Conservation (phyloP, 2,888 invertebrate genomes). For the Theretra japonica region DNA sequence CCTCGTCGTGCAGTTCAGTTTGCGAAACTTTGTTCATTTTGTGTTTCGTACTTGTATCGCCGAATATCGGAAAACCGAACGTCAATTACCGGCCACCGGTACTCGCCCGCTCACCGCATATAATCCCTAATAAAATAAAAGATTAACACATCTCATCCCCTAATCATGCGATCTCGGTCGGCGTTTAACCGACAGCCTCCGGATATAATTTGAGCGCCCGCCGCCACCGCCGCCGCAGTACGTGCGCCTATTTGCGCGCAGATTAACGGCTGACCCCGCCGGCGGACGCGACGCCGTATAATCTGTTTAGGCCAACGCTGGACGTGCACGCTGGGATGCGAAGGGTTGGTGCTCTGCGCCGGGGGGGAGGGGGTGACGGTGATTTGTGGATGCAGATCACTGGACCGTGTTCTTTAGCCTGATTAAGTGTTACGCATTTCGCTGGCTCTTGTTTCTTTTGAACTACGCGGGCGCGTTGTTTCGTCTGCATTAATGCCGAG, state of each 20-base stretch:
- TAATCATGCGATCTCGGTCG: conserved; percentile 52
- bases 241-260: conserved; percentile 73
- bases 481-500: background rate
- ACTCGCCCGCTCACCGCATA: conserved; percentile 36
- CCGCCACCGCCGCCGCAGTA: conserved; percentile 50
- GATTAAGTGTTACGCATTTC: conserved; percentile 16
- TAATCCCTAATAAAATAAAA: conserved; percentile 43
- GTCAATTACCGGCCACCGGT: conserved; percentile 5
- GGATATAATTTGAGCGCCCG: conserved; percentile 59
- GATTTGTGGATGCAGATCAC: conserved; percentile 17
- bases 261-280: conserved; percentile 66
- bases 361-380: background rate
- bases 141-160: conserved; percentile 52
- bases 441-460: conserved; percentile 2
- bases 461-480: background rate
- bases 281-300: conserved; percentile 55
- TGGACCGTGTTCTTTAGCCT: background rate
- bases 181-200: conserved; percentile 51
- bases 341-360: conserved; percentile 29
- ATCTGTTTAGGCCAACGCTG: conserved; percentile 60
- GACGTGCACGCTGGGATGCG: conserved; percentile 37
- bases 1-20: conserved; percentile 1
- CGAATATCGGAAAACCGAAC: conserved; percentile 13
- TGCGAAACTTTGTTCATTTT: conserved; percentile 21
- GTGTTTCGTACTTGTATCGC: background rate